These are phyloP conservation scores for Thamnophis elegans DNA, from an alignment of 2,797 vertebrate species.

Conservation along the genomic window DNA sequence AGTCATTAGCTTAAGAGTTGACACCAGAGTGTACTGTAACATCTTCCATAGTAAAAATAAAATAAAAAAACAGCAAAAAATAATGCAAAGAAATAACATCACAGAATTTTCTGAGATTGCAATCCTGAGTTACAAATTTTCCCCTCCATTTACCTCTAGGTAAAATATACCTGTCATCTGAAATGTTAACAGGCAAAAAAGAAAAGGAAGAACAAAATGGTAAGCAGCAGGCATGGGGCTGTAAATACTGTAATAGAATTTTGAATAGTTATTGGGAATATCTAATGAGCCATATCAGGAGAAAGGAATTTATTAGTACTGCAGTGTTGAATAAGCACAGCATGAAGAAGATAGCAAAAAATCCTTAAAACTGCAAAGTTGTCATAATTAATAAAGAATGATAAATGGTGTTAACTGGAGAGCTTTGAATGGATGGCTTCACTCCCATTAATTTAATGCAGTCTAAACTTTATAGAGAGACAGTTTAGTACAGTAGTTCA, in stretches of 20 bases:
- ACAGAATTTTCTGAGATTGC: neutral
- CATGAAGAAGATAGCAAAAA: neutral
- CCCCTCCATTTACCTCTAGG: neutral
- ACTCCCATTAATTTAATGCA: slow-evolving; percentile 6
- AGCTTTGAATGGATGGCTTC: neutral
- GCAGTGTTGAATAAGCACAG: slow-evolving; percentile 27
- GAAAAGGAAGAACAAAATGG: neutral
- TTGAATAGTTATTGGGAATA: neutral
- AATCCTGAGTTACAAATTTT: neutral
- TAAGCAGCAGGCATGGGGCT: neutral
- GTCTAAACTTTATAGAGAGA: neutral
- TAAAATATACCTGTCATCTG: neutral
- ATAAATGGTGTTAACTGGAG: slow-evolving; percentile 8
- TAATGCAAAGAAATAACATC: neutral
- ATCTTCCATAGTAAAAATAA: neutral
- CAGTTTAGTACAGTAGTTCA: neutral
- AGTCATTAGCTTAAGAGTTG: neutral
- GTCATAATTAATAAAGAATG: slow-evolving; percentile 27
- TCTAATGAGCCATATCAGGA: slow-evolving; percentile 16
- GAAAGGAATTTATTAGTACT: slow-evolving; percentile 17
- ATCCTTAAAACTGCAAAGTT: slow-evolving; percentile 8
- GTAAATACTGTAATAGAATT: slow-evolving; percentile 17
- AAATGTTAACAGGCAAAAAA: neutral
- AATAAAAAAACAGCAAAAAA: neutral
- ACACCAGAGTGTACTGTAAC: neutral